Evolutionary conservation across 2,797 vertebrate species (phyloP).

Genomic region (Coilia nasus): DNA sequence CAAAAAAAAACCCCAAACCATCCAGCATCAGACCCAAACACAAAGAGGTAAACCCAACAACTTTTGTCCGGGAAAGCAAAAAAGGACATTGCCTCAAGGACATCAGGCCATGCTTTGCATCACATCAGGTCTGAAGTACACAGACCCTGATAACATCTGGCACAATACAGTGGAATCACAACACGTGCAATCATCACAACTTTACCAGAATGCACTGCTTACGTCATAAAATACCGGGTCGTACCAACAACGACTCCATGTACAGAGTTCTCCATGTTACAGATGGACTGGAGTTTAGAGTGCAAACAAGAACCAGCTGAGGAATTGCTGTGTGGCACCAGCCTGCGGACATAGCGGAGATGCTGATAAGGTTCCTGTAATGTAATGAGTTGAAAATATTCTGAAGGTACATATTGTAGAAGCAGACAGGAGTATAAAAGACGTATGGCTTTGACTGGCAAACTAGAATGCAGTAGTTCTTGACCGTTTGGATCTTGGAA

Average conservation of each 20-base stretch:
- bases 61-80: neutral
- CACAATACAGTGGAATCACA: conserved; percentile 19
- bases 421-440: conserved; percentile 3
- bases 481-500: neutral
- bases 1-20: neutral
- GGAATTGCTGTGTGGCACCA: neutral
- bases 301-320: neutral
- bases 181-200: neutral
- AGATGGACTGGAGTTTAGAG: neutral
- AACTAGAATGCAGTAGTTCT: neutral
- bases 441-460: neutral
- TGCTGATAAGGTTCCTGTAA: neutral
- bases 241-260: neutral
- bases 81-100: neutral
- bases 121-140: neutral
- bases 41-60: neutral
- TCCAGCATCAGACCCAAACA: neutral
- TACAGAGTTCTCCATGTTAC: neutral
- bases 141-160: conserved; percentile 6
- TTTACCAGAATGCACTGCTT: neutral
- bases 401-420: neutral
- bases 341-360: neutral
- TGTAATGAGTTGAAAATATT: neutral
- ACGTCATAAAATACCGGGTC: neutral
- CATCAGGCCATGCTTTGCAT: neutral